Conservation (phyloP, 2,888 invertebrate genomes). For the Drosophila monieri region DNA sequence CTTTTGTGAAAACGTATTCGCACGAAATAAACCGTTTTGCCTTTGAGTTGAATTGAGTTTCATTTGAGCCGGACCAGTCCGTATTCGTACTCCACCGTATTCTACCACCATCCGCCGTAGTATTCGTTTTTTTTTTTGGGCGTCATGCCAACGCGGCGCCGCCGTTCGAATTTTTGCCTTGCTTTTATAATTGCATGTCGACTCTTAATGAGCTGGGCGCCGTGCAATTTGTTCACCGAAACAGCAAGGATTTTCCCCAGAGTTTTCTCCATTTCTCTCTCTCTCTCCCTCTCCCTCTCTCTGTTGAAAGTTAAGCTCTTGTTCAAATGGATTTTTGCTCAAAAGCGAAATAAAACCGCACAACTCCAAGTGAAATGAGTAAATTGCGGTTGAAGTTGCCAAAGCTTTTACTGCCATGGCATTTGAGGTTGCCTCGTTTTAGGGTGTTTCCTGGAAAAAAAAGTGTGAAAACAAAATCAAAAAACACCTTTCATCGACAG, state of each 20-base stretch:
- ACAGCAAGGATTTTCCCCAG: conserved; percentile 56
- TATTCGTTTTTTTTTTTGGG: conserved; percentile 44
- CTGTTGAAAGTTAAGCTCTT: conserved; percentile 60
- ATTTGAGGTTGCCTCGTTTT: neutral
- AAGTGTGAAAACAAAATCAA: conserved; percentile 1
- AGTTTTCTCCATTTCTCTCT: conserved; percentile 10
- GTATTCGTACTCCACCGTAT: neutral
- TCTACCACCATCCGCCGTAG: neutral
- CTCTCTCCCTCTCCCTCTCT: conserved; percentile 6
- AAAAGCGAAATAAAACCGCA: conserved; percentile 71
- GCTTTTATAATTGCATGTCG: conserved; percentile 76
- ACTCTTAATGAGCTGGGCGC: conserved; percentile 72
- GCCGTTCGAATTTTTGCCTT: conserved; percentile 54
- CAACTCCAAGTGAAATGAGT: conserved; percentile 75
- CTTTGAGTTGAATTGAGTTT: conserved; percentile 60
- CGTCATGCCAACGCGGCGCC: conserved; percentile 51
- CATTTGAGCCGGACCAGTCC: conserved; percentile 42
- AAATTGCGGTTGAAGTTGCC: conserved; percentile 73
- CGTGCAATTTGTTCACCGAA: conserved; percentile 66
- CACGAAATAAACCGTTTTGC: conserved; percentile 77
- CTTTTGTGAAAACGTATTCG: conserved; percentile 70
- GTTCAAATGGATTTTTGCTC: conserved; percentile 70
- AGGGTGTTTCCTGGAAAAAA: neutral
- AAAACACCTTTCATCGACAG: conserved; percentile 1
- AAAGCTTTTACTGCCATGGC: conserved; percentile 7